Evolutionary conservation across 2,113 vertebrate species (phyloP), one percentile per base, ranked within the genome.

Genomic region (Urocitellus parryii): DNA sequence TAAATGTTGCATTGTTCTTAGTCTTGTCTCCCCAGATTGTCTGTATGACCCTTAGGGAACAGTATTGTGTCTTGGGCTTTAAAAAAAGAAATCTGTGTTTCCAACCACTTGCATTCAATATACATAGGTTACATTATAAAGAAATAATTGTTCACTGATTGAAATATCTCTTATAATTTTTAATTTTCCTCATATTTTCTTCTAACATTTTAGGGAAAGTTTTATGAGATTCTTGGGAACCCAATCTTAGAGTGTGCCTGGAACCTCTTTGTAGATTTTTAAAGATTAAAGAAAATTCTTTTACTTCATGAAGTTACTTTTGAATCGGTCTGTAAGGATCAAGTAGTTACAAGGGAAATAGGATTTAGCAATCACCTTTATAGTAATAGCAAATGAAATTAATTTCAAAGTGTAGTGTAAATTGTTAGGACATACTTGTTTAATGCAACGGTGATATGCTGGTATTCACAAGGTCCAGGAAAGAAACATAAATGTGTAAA

Each of bases 221-320:
- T 83, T 90, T 91, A 65, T 65, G 27, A 84, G 14, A 73, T 2
- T 88, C 48, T 88, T 90, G 39, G 39, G 34, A 27, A n/a, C 39
- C 2, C 39, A 39, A 0, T 70, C 16, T 83, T 48, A 48, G 32
- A 51, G 34, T 56, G 1, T 88, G 24, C 45, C 45, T 65, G 61
- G 76, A 91, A 25, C 29, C 10, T 85, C 20, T 37, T 90, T 87
- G 73, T 39, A 80, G 56, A 73, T 73, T 65, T 92, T 95, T 94
- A 56, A 56, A 77, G 48, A 80, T 39, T 39, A 39, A 39, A 39
- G 39, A 39, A 39, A 39, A 39, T 39, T 39, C 2, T 39, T 39
- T 39, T 39, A 39, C 39, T 39, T 39, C 39, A 39, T 39, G 39
- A 39, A 39, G 39, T 39, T 39, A 39, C 2, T 39, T 39, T 39